Percentiles rank a stretch among this genome's conserved stretches.
Conservation (phyloP, 2,797 vertebrate species). For the Microctenopoma stevenorrisi region DNA sequence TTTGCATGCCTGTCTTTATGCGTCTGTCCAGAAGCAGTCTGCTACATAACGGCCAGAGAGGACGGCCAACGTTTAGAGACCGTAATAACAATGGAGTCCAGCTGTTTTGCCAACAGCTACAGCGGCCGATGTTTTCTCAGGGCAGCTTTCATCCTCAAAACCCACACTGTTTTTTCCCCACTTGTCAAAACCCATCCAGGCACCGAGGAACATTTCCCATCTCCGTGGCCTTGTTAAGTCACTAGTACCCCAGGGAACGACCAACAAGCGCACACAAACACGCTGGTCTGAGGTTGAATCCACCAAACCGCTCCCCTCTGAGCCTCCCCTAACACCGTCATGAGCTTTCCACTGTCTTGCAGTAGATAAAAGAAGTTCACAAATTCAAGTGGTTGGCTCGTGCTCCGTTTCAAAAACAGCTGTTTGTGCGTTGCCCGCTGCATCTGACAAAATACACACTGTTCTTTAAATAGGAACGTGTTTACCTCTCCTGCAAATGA, state of each 20-base stretch:
- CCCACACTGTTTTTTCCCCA: conserved; percentile 59
- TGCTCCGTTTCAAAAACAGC: conserved; percentile 31
- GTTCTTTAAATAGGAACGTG: conserved; percentile 73
- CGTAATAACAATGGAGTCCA: conserved; percentile 71
- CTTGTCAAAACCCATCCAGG: conserved; percentile 72
- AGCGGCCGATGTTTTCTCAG: conserved; percentile 65
- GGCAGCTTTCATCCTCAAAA: conserved; percentile 57
- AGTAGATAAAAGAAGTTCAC: conserved; percentile 57
- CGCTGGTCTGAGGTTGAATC: conserved; percentile 58
- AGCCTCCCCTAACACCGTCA: conserved; percentile 37
- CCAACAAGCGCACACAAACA: conserved; percentile 38
- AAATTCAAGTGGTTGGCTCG: conserved; percentile 43
- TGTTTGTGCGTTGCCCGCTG: conserved; percentile 50
- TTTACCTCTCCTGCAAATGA: conserved; percentile 79
- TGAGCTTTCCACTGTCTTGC: conserved; percentile 55
- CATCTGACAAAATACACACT: conserved; percentile 66
- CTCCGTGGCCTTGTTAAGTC: conserved; percentile 66
- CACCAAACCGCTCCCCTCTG: conserved; percentile 55
- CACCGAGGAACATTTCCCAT: conserved; percentile 71
- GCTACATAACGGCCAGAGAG: conserved; percentile 52
- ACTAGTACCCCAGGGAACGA: conserved; percentile 43
- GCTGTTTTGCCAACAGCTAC: conserved; percentile 72
- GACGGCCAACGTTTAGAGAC: conserved; percentile 66
- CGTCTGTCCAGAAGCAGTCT: conserved; percentile 51
- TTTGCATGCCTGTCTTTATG: conserved; percentile 44